Evolutionary conservation across 2,888 invertebrate species (phyloP).

Genomic region (Agonopterix subpropinquella): DNA sequence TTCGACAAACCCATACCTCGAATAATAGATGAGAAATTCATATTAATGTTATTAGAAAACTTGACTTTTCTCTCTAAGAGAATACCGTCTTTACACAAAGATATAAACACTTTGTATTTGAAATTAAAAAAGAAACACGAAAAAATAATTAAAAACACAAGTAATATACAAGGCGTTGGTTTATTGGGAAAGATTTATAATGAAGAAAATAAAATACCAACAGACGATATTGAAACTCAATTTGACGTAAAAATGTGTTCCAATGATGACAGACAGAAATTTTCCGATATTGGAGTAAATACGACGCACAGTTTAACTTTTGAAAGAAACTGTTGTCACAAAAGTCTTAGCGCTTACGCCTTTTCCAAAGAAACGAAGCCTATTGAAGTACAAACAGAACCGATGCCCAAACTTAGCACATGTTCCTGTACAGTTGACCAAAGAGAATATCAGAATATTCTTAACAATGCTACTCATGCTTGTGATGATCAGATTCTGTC

Average conservation of each 20-base stretch:
- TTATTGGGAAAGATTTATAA: constrained; percentile 50
- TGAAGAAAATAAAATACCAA: constrained; percentile 22
- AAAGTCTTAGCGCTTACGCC: no score
- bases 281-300: no score
- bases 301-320: no score
- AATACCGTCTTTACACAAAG: constrained; percentile 40
- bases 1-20: constrained; percentile 35
- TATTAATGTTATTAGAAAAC: constrained; percentile 51
- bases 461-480: no score
- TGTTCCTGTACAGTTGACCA: no score
- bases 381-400: no score
- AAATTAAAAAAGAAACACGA: constrained; percentile 46
- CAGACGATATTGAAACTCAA: constrained; percentile 28
- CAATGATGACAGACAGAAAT: not conserved
- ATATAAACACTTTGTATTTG: constrained; percentile 40
- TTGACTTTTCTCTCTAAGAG: constrained; percentile 43
- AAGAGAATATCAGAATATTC: no score
- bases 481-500: no score
- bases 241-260: constrained; percentile 14
- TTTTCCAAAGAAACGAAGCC: no score
- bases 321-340: no score
- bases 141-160: constrained; percentile 21
- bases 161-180: constrained; percentile 19
- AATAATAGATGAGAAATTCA: constrained; percentile 51
- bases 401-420: no score